Percentiles rank a stretch among this genome's conserved stretches.
phyloP scores from a whole-genome alignment of 2,888 invertebrate species.

The Nephrocerus scutellatus region DNA sequence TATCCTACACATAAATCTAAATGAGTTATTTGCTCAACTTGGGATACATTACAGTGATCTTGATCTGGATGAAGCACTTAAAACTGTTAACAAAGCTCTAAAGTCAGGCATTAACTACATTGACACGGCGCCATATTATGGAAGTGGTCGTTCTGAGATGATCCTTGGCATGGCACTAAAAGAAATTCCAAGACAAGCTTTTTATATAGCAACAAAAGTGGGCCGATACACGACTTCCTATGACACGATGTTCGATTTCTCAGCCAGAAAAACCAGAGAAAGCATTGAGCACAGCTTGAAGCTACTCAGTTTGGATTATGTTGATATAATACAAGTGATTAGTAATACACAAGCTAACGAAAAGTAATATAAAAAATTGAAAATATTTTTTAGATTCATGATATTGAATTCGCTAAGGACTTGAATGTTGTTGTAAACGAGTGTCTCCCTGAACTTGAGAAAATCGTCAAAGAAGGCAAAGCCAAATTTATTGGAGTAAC shows the following conservation, averaged over 20 bases:
- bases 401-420: conserved; percentile 77
- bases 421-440: conserved; percentile 71
- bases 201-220: conserved; percentile 87
- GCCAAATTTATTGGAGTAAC: conserved; percentile 79
- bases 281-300: conserved; percentile 71
- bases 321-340: conserved; percentile 80
- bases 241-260: conserved; percentile 79
- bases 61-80: conserved; percentile 60
- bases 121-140: conserved; percentile 91
- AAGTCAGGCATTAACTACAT: conserved; percentile 81
- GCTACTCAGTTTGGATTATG: conserved; percentile 67
- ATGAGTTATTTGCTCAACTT: too few species aligned
- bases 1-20: too few species aligned
- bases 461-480: conserved; percentile 64
- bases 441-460: conserved; percentile 75
- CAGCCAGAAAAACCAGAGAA: conserved; percentile 62
- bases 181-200: conserved; percentile 71
- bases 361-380: not conserved
- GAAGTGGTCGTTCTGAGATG: conserved; percentile 76
- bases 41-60: conserved; percentile 58
- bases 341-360: not conserved
- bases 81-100: conserved; percentile 63
- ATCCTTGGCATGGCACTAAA: conserved; percentile 75
- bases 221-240: conserved; percentile 70
- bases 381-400: conserved; percentile 66